phyloP scores from a whole-genome alignment of 2,113 vertebrate genomes.

The Prionailurus viverrinus region DNA sequence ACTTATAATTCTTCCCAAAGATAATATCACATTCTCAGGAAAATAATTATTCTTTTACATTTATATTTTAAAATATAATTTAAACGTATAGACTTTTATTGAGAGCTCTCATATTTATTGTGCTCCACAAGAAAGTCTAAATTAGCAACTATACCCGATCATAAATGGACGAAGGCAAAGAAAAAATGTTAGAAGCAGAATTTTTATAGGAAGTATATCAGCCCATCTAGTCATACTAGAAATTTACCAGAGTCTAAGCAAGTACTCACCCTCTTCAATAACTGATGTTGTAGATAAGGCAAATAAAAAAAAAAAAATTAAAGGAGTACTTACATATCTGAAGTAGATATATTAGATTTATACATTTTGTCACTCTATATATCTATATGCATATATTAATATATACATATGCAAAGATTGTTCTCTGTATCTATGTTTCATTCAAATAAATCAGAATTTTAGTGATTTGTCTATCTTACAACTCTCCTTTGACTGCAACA shows the following conservation, averaged over 20 bases:
- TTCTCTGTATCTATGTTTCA: background rate
- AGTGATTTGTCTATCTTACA: background rate
- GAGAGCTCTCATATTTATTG: background rate
- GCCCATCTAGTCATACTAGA: background rate
- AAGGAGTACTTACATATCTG: background rate
- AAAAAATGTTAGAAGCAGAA: slow-evolving; percentile 1
- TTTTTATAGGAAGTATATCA: slow-evolving; percentile 4
- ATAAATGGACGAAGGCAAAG: slow-evolving; percentile 4
- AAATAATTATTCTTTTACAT: slow-evolving; percentile 52
- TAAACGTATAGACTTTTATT: background rate
- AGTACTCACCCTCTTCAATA: background rate
- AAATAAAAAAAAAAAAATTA: background rate
- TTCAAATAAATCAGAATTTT: slow-evolving; percentile 17
- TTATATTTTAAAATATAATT: slow-evolving; percentile 47
- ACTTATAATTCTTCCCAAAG: background rate
- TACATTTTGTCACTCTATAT: background rate
- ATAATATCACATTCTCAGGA: slow-evolving; percentile 28
- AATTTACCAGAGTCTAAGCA: background rate
- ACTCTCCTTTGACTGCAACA: background rate
- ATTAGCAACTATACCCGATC: background rate
- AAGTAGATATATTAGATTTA: background rate
- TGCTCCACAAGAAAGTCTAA: background rate
- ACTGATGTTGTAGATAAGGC: background rate
- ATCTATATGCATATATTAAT: background rate
- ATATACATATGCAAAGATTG: background rate